Evolutionary conservation across 2,888 invertebrate genomes (phyloP).

Genomic region (Phortica okadai): DNA sequence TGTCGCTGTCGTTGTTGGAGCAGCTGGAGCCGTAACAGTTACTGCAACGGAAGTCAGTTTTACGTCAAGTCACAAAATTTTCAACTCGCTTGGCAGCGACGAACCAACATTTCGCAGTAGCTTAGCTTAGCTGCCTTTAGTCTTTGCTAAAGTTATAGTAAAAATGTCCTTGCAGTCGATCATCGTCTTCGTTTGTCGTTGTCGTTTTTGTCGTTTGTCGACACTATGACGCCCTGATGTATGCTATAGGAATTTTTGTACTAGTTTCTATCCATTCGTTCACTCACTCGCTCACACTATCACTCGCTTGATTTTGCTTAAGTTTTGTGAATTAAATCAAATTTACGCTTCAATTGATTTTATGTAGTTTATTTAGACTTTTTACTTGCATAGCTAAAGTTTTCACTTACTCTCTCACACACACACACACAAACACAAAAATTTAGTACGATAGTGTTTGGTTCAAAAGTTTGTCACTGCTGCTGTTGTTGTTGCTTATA

Average conservation of each 20-base stretch:
- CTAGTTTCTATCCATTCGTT: constrained; percentile 2
- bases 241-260: constrained; percentile 16
- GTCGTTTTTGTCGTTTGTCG: not conserved
- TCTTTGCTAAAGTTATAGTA: not conserved
- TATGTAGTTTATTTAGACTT: constrained; percentile 47
- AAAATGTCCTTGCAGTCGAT: constrained; percentile 25
- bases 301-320: constrained; percentile 31
- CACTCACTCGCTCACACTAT: not conserved
- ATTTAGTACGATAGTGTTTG: constrained; percentile 6
- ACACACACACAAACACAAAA: constrained; percentile 34
- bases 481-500: constrained; percentile 40
- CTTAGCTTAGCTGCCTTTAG: constrained; percentile 8
- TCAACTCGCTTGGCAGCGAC: constrained; percentile 21
- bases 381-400: constrained; percentile 41
- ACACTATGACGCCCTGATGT: constrained; percentile 10
- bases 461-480: too few relatives aligned
- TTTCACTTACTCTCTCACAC: not conserved
- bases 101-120: not conserved
- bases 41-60: constrained; percentile 57
- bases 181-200: constrained; percentile 4
- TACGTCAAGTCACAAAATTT: constrained; percentile 57
- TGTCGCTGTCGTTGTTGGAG: constrained; percentile 4
- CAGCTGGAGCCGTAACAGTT: not conserved
- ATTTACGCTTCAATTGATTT: constrained; percentile 63
- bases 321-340: constrained; percentile 61